Conservation (phyloP, 2,797 vertebrate genomes). For the Diceros bicornis region DNA sequence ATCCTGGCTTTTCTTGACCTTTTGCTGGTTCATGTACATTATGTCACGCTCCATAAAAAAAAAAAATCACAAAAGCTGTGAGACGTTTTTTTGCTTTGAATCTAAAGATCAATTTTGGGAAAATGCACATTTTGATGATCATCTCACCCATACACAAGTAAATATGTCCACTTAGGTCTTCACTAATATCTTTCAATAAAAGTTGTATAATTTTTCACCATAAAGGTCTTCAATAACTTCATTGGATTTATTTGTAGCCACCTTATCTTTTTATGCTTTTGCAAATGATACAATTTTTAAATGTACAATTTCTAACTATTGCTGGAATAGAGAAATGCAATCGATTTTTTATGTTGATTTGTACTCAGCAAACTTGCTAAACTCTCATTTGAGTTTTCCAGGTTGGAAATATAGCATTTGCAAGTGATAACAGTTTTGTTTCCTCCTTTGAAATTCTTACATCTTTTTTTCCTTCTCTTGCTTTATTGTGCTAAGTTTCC, state of each 20-base stretch:
- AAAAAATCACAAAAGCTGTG: background rate
- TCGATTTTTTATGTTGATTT: constrained; percentile 30
- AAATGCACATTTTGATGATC: background rate
- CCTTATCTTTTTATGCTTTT: background rate
- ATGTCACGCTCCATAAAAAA: background rate
- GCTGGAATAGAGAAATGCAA: background rate
- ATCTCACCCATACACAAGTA: background rate
- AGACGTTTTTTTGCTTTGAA: background rate
- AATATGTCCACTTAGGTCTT: background rate
- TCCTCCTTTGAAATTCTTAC: background rate
- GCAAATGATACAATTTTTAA: background rate
- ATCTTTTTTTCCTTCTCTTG: background rate
- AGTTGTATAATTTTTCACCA: background rate
- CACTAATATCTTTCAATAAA: background rate
- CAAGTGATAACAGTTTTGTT: background rate
- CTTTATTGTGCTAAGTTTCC: background rate
- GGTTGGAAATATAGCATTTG: background rate
- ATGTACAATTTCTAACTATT: background rate
- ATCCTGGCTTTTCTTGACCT: background rate
- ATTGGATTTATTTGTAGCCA: background rate
- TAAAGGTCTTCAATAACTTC: background rate
- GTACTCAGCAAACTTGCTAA: background rate
- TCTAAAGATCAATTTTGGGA: background rate
- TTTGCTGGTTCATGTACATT: background rate
- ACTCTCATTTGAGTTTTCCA: constrained; percentile 2